Conservation (phyloP, 2,888 invertebrate species). For the Resseliella maxima region DNA sequence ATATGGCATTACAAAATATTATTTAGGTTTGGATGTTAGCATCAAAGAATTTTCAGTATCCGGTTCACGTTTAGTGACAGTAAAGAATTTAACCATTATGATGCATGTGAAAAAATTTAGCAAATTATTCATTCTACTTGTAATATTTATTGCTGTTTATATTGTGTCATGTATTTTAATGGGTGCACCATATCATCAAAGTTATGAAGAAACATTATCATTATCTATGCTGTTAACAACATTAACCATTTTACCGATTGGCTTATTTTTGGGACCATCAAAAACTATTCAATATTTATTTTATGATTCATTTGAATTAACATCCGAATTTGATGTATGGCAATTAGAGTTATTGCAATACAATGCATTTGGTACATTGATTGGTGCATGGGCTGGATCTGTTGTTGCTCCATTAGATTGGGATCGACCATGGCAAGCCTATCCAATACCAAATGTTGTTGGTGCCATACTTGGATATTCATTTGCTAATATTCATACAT, state of each 20-base stretch:
- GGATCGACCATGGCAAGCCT: constrained; percentile 85
- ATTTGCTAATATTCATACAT: constrained; percentile 66
- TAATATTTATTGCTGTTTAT: constrained; percentile 64
- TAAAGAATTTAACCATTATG: background rate
- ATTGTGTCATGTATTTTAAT: constrained; percentile 66
- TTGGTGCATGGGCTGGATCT: constrained; percentile 85
- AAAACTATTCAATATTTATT: constrained; percentile 67
- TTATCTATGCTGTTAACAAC: constrained; percentile 65
- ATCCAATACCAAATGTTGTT: constrained; percentile 76
- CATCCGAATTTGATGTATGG: constrained; percentile 65
- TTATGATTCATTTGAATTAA: constrained; percentile 66
- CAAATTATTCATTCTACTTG: background rate
- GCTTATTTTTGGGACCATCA: constrained; percentile 65
- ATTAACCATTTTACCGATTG: constrained; percentile 66
- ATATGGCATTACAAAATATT: constrained; percentile 17
- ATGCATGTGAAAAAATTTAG: background rate
- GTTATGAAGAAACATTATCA: constrained; percentile 67
- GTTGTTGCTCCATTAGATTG: constrained; percentile 86
- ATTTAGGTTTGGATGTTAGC: background rate
- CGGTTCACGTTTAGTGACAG: background rate
- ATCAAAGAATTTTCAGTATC: constrained; percentile 17
- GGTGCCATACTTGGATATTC: constrained; percentile 73
- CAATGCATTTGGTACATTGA: constrained; percentile 67
- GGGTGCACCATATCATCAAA: constrained; percentile 67
- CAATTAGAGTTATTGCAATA: constrained; percentile 66